A percentile compares a stretch with the other conserved stretches of the same genome.
Evolutionary conservation across 2,888 invertebrate genomes (phyloP).

Genomic region (Synergus umbraculus): DNA sequence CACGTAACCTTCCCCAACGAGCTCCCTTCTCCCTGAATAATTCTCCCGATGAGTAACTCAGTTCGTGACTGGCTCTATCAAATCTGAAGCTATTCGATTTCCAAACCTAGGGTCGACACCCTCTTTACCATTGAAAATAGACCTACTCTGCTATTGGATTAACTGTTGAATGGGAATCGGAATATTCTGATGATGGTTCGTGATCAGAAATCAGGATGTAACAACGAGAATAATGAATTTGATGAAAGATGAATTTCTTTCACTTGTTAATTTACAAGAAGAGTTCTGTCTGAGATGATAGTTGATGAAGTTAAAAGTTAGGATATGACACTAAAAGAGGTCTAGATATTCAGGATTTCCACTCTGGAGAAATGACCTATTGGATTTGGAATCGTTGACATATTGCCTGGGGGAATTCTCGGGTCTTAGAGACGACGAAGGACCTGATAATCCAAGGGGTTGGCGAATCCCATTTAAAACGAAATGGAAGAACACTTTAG

Average conservation of each 20-base stretch:
- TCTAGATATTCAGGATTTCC: neutral
- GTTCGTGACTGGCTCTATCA: neutral
- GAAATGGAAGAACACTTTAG: neutral
- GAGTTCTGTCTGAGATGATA: too few species aligned
- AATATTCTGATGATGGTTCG: neutral
- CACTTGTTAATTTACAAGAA: too few species aligned
- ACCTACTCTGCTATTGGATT: neutral
- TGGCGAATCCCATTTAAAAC: neutral
- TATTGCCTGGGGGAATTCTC: neutral
- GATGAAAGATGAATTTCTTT: too few species aligned
- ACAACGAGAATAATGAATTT: neutral
- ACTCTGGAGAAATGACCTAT: neutral
- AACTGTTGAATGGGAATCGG: neutral
- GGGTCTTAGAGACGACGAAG: neutral
- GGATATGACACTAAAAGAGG: neutral
- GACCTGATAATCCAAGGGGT: neutral
- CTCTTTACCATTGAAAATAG: neutral
- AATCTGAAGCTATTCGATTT: neutral
- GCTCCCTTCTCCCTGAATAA: neutral
- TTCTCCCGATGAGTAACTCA: neutral
- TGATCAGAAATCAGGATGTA: neutral
- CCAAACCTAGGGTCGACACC: neutral
- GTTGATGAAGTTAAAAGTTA: neutral
- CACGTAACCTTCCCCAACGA: conserved; percentile 36
- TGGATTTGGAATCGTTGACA: neutral